phyloP scores from a whole-genome alignment of 1,140 invertebrate genomes.

The Radopholus similis region DNA sequence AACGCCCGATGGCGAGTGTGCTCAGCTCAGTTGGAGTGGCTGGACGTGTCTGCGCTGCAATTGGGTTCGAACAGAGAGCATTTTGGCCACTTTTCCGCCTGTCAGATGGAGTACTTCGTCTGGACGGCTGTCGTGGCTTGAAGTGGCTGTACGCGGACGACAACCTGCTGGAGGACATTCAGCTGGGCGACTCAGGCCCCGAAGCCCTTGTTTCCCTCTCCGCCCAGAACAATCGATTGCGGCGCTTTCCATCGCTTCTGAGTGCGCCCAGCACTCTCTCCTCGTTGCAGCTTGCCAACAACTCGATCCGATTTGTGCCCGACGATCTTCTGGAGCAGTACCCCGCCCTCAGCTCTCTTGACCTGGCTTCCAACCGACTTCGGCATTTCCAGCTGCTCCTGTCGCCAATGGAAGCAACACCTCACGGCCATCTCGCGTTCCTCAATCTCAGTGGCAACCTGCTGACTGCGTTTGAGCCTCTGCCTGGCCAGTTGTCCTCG shows the following conservation, averaged over 20 bases:
- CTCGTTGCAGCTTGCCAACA: slow-evolving; percentile 18
- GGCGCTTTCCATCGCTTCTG: slow-evolving; percentile 18
- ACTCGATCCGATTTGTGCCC: slow-evolving; percentile 13
- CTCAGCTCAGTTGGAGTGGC: slow-evolving; percentile 33
- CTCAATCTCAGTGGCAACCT: neutral
- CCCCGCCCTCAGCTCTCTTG: slow-evolving; percentile 27
- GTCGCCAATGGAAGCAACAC: neutral
- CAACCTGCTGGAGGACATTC: slow-evolving; percentile 14
- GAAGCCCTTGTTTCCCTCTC: slow-evolving; percentile 17
- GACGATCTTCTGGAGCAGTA: slow-evolving; percentile 16
- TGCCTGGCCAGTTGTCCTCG: neutral
- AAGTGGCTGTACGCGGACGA: slow-evolving; percentile 38
- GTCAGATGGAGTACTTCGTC: neutral
- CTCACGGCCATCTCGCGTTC: slow-evolving; percentile 5
- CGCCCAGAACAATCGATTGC: slow-evolving; percentile 16
- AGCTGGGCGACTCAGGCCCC: neutral
- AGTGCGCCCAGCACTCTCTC: neutral
- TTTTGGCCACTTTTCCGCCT: neutral
- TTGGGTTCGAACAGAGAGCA: neutral
- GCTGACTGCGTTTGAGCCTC: neutral
- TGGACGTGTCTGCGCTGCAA: slow-evolving; percentile 28
- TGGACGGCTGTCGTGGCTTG: neutral
- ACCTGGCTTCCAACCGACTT: neutral
- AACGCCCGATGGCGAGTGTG: slow-evolving; percentile 25
- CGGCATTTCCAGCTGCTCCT: neutral